Evolutionary conservation across 1,140 invertebrate species (phyloP), one percentile per base, ranked within the genome.

Genomic region (Asbolus verrucosus): DNA sequence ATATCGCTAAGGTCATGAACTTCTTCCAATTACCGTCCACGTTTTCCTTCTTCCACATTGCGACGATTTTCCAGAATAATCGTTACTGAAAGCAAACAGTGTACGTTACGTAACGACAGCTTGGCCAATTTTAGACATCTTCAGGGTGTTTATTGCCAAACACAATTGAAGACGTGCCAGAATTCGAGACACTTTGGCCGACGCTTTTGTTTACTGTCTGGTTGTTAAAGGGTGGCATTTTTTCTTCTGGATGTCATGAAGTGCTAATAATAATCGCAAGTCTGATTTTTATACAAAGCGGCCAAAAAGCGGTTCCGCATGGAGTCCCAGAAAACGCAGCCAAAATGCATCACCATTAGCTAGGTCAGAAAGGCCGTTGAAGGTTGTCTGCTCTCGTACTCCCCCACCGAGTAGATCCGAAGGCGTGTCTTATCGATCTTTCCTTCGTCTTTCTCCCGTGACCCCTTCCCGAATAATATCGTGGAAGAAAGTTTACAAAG

Each of bases 311-410:
- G n/a, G n/a, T n/a, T 30, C 27, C 27, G 27, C 27, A 30, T 30
- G 27, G 24, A 30, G 27, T 30, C 27, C 27, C 33, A 11, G 46
- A 13, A 54, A 27, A 21, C 21, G 8, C 46, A 54, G 21, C 14
- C 46, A 27, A 54, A 54, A 54, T 27, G 21, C 46, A 24, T 24
- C 19, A 18, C 41, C 41, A 54, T 30, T 54, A 54, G 46, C 46
- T 54, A 54, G 46, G 46, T 54, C 46, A 54, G 46, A 54, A 54
- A 54, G 46, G 46, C 46, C 21, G 46, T 54, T 54, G 46, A 54
- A 54, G 46, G 46, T 54, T 54, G 46, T 54, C 46, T 54, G 46
- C 46, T 54, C 21, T n/a, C 46, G 46, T 24, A 54, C 46, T 24
- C 19, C n/a, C 33, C 39, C 15, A 43, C 39, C 15, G 13, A 16